Conservation (phyloP, 2,888 invertebrate species). For the Scaptomyza parva region DNA sequence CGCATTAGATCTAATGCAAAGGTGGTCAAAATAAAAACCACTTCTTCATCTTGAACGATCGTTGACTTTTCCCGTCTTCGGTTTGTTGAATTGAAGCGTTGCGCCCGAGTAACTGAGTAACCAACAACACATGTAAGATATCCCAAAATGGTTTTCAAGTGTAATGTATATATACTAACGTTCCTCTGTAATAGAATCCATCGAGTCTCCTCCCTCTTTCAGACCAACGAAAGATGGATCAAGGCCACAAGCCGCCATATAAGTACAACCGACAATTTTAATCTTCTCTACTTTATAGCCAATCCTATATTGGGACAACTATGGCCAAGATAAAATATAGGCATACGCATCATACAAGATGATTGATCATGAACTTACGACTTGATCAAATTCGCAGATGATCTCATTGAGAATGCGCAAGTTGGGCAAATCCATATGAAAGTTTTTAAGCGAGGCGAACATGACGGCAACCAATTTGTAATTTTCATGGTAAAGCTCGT, state of each 20-base stretch:
- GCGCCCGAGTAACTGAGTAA: background rate
- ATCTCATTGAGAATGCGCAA: slow-evolving; percentile 93
- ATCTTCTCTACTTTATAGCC: slow-evolving; percentile 95
- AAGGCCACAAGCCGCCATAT: slow-evolving; percentile 98
- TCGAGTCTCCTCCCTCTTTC: no score
- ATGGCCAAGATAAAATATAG: slow-evolving; percentile 11
- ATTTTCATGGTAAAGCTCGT: slow-evolving; percentile 93
- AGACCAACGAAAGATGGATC: slow-evolving; percentile 88
- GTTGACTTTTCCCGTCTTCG: background rate
- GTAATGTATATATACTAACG: slow-evolving; percentile 2
- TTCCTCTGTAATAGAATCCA: background rate
- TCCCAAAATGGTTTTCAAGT: background rate
- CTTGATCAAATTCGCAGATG: slow-evolving; percentile 95
- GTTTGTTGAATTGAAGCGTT: background rate
- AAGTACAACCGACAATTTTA: slow-evolving; percentile 97
- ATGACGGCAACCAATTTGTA: slow-evolving; percentile 96
- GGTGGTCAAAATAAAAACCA: slow-evolving; percentile 88
- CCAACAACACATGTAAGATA: background rate
- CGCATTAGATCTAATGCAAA: slow-evolving; percentile 87
- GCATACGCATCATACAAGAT: no score
- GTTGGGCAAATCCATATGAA: slow-evolving; percentile 88
- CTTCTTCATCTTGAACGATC: slow-evolving; percentile 75
- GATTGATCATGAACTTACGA: slow-evolving; percentile 84
- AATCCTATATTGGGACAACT: slow-evolving; percentile 87
- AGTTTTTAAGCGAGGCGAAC: slow-evolving; percentile 96